A percentile compares a stretch with the other conserved stretches of the same genome.
phyloP scores from a whole-genome alignment of 1,140 invertebrate species.

The Cylas formicarius region DNA sequence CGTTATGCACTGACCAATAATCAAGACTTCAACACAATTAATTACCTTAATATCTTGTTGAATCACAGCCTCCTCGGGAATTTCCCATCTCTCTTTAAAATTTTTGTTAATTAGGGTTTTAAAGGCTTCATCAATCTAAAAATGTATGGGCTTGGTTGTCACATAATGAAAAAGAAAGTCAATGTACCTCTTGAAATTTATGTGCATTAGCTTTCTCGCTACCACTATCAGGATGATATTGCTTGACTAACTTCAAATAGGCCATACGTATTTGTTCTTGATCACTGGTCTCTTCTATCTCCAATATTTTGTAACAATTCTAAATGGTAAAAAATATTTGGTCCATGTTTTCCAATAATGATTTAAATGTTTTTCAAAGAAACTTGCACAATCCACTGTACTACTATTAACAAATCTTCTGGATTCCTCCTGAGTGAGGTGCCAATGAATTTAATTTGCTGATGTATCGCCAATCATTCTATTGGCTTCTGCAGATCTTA shows the following conservation, averaged over 20 bases:
- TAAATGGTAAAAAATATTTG: conserved; percentile 38
- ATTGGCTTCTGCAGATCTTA: too few relatives aligned
- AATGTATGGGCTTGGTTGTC: conserved; percentile 13
- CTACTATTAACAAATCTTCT: too few relatives aligned
- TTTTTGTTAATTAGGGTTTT: conserved; percentile 52
- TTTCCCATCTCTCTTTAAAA: conserved; percentile 43
- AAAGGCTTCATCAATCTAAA: conserved; percentile 37
- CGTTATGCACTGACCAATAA: too few relatives aligned
- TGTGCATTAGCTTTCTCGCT: conserved; percentile 55
- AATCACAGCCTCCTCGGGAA: conserved; percentile 44
- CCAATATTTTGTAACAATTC: conserved; percentile 60
- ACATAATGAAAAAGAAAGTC: conserved; percentile 4
- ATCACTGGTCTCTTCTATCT: conserved; percentile 57
- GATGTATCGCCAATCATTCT: too few relatives aligned
- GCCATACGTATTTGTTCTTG: conserved; percentile 63
- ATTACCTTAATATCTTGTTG: conserved; percentile 42
- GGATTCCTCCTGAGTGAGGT: too few relatives aligned
- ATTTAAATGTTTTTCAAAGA: conserved; percentile 3
- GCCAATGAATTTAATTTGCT: too few relatives aligned
- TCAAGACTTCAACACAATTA: conserved; percentile 13
- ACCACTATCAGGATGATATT: conserved; percentile 75
- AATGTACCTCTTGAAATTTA: conserved; percentile 62
- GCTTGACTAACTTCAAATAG: conserved; percentile 69
- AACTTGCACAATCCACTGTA: too few relatives aligned
- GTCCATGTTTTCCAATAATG: conserved; percentile 7